These are phyloP conservation scores for Nipponia nippon DNA, from an alignment of 2,113 vertebrate genomes.

Conservation along the genomic window DNA sequence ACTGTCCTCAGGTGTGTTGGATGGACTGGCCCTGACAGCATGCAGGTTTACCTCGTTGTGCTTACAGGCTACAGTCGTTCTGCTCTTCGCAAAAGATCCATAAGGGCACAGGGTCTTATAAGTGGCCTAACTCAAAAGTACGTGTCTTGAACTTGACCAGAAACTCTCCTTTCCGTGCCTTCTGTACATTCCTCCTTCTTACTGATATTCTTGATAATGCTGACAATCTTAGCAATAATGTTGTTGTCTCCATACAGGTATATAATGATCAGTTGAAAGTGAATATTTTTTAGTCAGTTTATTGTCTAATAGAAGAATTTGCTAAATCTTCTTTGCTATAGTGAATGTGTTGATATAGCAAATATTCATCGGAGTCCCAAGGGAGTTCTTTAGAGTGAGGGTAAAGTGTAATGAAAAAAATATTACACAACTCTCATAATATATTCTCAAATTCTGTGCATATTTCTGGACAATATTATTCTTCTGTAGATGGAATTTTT, in stretches of 20 bases:
- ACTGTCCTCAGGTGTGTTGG: background rate
- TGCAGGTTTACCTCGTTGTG: background rate
- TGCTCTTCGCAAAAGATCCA: accelerated
- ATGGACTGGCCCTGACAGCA: background rate
- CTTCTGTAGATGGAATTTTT: background rate
- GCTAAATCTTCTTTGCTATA: background rate
- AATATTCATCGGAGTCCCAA: background rate
- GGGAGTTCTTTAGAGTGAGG: background rate
- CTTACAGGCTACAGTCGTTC: background rate
- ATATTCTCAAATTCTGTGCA: background rate
- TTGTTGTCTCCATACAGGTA: background rate
- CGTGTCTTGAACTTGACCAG: background rate
- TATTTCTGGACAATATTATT: background rate
- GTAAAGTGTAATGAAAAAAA: background rate
- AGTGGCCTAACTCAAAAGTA: background rate
- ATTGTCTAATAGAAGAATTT: background rate
- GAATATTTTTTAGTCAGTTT: background rate
- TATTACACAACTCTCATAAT: background rate
- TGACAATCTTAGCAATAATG: background rate
- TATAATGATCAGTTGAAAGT: background rate
- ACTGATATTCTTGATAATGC: background rate
- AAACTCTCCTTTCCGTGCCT: background rate
- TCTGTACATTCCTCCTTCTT: background rate
- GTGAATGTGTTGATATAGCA: background rate
- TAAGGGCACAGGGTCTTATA: background rate